Base-by-base conservation (phyloP, 2,888 invertebrate species). In the Chymomyza amoena region DNA sequence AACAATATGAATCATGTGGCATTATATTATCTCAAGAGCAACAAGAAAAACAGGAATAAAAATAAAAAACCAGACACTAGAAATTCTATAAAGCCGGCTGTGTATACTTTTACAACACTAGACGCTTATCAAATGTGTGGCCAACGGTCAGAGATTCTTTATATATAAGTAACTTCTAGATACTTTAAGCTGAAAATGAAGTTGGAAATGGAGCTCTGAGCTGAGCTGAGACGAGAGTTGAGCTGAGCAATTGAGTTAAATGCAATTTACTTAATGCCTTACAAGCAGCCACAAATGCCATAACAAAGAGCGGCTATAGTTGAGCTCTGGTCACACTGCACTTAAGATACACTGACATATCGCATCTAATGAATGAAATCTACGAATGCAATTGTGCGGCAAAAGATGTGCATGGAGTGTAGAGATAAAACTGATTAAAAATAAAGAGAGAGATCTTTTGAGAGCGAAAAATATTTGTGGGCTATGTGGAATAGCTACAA, bases 261-360 rank as follows among this genome's bases (percentile, higher is more conserved):
- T 76, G 73, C 73, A 75, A 76, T 73, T 68, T 84, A 76, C 77
- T 80, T 83, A 79, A 79, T 73, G 77, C 72, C 76, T 51, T 52
- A 54, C 15, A 28, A 65, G 10, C 69, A 62, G 10, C 69, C 59
- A 51, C 61, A 61, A 56, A 52, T 51, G 16, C 32, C 9, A 13
- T 39, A 39, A 39, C 39, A 45, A 45, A 45, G 39, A 45, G 39
- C n/a, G 32, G 28, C 15, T n/a, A 60, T n/a, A 61, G 61, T 36
- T 61, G 36, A 36, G 13, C 39, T 45, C 13, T 45, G 39, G 13
- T 45, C 13, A 13, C 4, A 45, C 39, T 45, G 39, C 4, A 45
- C 39, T 45, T 45, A 45, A 45, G 39, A 45, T 45, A 45, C 39
- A 32, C 9, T 32, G 7, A 6, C 7, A 7, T 6, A 7, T 32